Base-by-base conservation (phyloP, 2,888 invertebrate species). In the Globia sparganii region DNA sequence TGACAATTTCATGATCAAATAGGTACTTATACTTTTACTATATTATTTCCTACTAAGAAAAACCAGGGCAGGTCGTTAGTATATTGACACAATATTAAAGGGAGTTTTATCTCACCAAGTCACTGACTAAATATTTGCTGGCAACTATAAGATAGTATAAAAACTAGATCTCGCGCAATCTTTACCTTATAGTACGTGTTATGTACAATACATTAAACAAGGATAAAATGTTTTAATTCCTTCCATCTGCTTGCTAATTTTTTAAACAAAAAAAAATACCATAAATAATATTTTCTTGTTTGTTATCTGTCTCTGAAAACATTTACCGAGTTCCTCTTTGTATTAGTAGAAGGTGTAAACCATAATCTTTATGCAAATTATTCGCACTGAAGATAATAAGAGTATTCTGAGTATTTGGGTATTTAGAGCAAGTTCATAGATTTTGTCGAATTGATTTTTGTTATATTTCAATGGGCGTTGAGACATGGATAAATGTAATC, bases 21-120 rank as follows among this genome's bases (percentile, higher is more conserved):
- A n/a, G 40, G 11, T 28, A n/a, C n/a, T n/a, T n/a, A 31, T 46
- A 64, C 28, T 68, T 46, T 78, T 70, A 40, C n/a, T 37, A 66
- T n/a, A 9, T 61, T 62, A 49, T 67, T 80, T 69, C 15, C 62
- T 46, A 15, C 18, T 46, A 43, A 62, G 58, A 31, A 65, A 77
- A 84, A 77, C 66, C 77, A 72, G 72, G 34, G 46, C 78, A 64
- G 65, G 71, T 78, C 59, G 66, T 70, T 66, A 75, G 62, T 77
- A 86, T 86, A 86, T 86, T 81, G 84, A 84, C 80, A 77, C 66
- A 72, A 73, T 75, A 78, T 80, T 81, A 86, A 78, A 76, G 62
- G 67, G 25, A 82, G 65, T 82, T 81, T 87, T 86, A 86, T 86
- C 86, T 74, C 56, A 62, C 56, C 75, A 77, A 75, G 65, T 71